Evolutionary conservation across 2,888 invertebrate genomes (phyloP), one percentile per base, ranked within the genome.

Genomic region (Hyalella azteca): DNA sequence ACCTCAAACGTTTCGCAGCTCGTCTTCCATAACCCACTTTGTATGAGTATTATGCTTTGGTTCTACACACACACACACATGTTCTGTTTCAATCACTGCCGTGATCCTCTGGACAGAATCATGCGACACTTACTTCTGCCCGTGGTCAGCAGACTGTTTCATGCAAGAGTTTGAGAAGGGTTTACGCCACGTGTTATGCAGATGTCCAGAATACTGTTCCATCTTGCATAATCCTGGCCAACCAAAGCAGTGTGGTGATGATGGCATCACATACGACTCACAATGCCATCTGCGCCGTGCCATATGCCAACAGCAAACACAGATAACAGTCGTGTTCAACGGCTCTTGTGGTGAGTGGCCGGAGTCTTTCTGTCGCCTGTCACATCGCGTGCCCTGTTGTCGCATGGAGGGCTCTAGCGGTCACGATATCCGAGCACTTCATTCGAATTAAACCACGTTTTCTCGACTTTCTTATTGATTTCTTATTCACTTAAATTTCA

Each of bases 331-430:
- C 26, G 86, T 86, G 22, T 91, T 92, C 87, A 88, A 89, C n/a
- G 93, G 93, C 78, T 90, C 90, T 78, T 94, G 93, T 87, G 93
- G 93, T 89, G 87, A 88, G 90, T 89, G 66, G 66, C n/a, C 0
- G 36, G 32, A 29, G 15, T 36, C 11, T 36, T 22, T 22, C 54
- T n/a, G n/a, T n/a, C n/a, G n/a, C n/a, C n/a, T n/a, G 54, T 54
- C 54, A 54, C 26, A 54, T 54, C 26, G 54, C 54, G 54, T 54
- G 54, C 54, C 26, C 26, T 29, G 7, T 7, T 7, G 54, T 19
- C 26, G 54, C 54, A 22, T 54, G 54, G 26, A 29, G 22, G 54
- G 29, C 26, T 9, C 54, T n/a, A 54, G 26, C 29, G 54, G 26
- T 54, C 54, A 54, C 54, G 22, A 13, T 29, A 54, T 29, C 22